Percentiles rank a stretch among this genome's conserved stretches.
These are phyloP conservation scores for Danio choprae DNA, from an alignment of 2,797 vertebrate species.

Conservation along the genomic window DNA sequence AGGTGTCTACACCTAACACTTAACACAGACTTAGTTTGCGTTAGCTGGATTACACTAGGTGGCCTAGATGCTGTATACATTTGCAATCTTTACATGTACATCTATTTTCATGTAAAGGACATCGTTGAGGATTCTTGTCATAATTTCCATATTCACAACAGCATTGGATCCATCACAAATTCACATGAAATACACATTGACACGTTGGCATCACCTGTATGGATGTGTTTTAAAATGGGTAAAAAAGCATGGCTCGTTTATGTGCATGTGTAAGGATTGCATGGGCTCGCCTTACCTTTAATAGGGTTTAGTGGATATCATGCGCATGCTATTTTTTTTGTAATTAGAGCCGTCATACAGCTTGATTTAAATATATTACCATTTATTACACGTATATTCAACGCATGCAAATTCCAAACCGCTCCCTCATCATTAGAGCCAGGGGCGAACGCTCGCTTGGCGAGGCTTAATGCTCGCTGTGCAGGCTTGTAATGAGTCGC, in stretches of 20 bases:
- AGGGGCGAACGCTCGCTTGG: slow-evolving; percentile 41
- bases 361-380: slow-evolving; percentile 66
- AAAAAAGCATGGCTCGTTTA: slow-evolving; percentile 54
- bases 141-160: slow-evolving; percentile 2
- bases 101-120: not conserved
- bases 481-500: slow-evolving; percentile 47
- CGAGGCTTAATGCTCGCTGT: slow-evolving; percentile 45
- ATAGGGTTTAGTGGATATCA: slow-evolving; percentile 63
- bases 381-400: slow-evolving; percentile 68
- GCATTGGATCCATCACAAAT: slow-evolving; percentile 1
- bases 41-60: not conserved
- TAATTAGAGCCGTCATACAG: slow-evolving; percentile 63
- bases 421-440: slow-evolving; percentile 57
- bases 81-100: not conserved
- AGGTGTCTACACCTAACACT: slow-evolving; percentile 33
- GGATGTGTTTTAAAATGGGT: slow-evolving; percentile 48
- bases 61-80: not conserved
- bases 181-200: slow-evolving; percentile 1
- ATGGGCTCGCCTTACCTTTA: slow-evolving; percentile 62
- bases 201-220: slow-evolving; percentile 6
- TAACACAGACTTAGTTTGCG: slow-evolving; percentile 9
- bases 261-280: slow-evolving; percentile 53
- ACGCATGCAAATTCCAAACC: slow-evolving; percentile 62
- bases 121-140: not conserved
- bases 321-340: slow-evolving; percentile 61